These are phyloP conservation scores for Nothobranchius kuhntae DNA, from an alignment of 2,113 vertebrate genomes.

Conservation along the genomic window DNA sequence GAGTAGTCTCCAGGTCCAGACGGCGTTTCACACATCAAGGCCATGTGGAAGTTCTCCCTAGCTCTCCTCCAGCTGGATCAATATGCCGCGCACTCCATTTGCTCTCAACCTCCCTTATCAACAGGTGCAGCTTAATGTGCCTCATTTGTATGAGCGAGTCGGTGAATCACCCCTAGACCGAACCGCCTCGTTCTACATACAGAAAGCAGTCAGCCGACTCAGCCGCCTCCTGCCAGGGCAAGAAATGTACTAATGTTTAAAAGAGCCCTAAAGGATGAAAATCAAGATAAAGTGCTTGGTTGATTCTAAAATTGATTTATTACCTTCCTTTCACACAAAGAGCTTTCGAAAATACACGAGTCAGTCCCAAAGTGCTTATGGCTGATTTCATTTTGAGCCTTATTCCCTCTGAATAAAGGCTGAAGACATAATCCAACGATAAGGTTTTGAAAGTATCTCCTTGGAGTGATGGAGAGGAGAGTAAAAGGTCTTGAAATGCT, in stretches of 20 bases:
- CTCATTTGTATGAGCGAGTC: constrained; percentile 55
- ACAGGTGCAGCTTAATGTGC: constrained; percentile 66
- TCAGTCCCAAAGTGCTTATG: constrained; percentile 39
- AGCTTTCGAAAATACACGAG: constrained; percentile 56
- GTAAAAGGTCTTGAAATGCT: constrained; percentile 22
- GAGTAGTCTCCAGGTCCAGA: constrained; percentile 57
- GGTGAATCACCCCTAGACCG: constrained; percentile 43
- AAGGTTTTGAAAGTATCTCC: constrained; percentile 24
- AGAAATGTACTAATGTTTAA: constrained; percentile 64
- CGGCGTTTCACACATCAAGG: constrained; percentile 66
- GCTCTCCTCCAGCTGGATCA: constrained; percentile 50
- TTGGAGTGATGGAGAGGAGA: constrained; percentile 28
- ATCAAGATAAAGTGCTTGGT: constrained; percentile 63
- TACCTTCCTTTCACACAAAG: constrained; percentile 34
- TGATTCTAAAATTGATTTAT: constrained; percentile 68
- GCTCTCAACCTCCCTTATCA: constrained; percentile 46
- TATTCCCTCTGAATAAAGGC: constrained; percentile 38
- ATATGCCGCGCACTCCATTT: constrained; percentile 52
- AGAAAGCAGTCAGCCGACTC: constrained; percentile 54
- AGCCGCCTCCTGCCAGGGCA: constrained; percentile 27
- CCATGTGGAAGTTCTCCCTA: constrained; percentile 56
- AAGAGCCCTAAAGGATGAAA: constrained; percentile 61
- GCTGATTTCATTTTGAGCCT: constrained; percentile 48
- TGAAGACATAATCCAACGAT: constrained; percentile 35
- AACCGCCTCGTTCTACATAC: constrained; percentile 55